Base-by-base conservation (phyloP, 64 coral and sea anemone species). In the Exaiptasia diaphana region DNA sequence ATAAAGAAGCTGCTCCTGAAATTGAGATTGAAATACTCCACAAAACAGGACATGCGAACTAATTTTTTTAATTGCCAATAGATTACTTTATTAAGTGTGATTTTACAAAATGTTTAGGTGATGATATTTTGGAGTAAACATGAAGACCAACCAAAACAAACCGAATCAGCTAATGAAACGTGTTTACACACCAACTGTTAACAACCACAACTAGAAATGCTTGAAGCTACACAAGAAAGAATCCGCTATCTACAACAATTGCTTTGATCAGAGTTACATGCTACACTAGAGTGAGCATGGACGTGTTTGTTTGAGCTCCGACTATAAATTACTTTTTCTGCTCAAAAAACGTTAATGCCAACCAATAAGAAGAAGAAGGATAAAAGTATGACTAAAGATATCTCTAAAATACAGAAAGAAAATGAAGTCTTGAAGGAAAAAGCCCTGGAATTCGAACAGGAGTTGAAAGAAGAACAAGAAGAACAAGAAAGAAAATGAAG, bases 191-290 rank as follows among this genome's bases (percentile, higher is more conserved):
- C 60, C 60, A 45, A 82, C 37, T 78, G 25, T 78, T 37, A 78
- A 78, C 35, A 34, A 50, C 49, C 74, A 78, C 59, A 53, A 78
- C 38, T 78, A 4, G 54, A 75, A 27, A 22, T 63, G 71, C 71
- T 76, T 35, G 29, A 86, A 57, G 52, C 69, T 58, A 71, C 83
- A 11, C 71, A 76, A 48, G 2, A 12, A 54, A 86, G 83, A 75
- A 75, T 86, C 36, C 35, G 50, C 5, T 31, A 86, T 18, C 31
- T 76, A 8, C 69, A 76, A 42, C 4, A 45, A 25, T 41, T 26
- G n/a, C 38, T 32, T 9, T 38, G 50, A 32, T 75, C 74, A 7
- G 17, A 86, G 71, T n/a, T n/a, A n/a, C n/a, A n/a, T n/a, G n/a
- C n/a, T n/a, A n/a, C n/a, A n/a, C n/a, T n/a, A n/a, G n/a, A n/a